Evolutionary conservation across 2,113 vertebrate genomes (phyloP).

Genomic region (Macrotis lagotis): DNA sequence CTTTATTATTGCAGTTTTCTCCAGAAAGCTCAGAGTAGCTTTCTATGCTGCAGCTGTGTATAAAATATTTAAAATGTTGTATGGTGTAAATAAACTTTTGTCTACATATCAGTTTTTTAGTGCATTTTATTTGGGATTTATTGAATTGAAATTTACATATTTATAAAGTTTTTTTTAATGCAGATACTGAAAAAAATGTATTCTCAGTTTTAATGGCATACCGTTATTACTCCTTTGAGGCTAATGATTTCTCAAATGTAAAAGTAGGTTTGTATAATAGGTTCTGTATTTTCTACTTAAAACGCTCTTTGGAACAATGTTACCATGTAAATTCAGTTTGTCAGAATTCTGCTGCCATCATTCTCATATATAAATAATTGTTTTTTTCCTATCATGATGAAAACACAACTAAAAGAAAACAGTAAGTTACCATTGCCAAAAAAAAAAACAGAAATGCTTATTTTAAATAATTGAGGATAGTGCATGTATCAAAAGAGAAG

Average conservation of each 20-base stretch:
- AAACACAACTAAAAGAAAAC: constrained; percentile 67
- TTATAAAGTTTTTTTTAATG: constrained; percentile 82
- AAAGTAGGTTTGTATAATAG: constrained; percentile 72
- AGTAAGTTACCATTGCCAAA: constrained; percentile 56
- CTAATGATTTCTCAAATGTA: constrained; percentile 78
- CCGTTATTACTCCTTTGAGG: constrained; percentile 74
- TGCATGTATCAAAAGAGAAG: constrained; percentile 59
- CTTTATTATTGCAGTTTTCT: constrained; percentile 99
- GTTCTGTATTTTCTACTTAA: constrained; percentile 77
- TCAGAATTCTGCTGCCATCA: constrained; percentile 63
- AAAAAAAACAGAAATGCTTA: constrained; percentile 52
- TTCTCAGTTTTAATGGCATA: constrained; percentile 76
- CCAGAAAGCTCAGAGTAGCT: constrained; percentile 98
- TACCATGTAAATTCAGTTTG: constrained; percentile 71
- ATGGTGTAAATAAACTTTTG: constrained; percentile 99
- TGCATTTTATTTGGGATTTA: constrained; percentile 96
- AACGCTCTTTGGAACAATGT: constrained; percentile 68
- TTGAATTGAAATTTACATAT: constrained; percentile 82
- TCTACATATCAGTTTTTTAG: constrained; percentile 99
- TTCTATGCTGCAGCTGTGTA: constrained; percentile 99
- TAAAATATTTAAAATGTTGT: constrained; percentile 99
- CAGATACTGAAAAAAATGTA: constrained; percentile 75
- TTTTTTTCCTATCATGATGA: constrained; percentile 65
- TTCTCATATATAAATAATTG: constrained; percentile 65
- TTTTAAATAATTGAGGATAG: constrained; percentile 43